A percentile compares a stretch with the other conserved stretches of the same genome.
Conservation (phyloP, 2,888 invertebrate genomes). For the Hedya salicella region DNA sequence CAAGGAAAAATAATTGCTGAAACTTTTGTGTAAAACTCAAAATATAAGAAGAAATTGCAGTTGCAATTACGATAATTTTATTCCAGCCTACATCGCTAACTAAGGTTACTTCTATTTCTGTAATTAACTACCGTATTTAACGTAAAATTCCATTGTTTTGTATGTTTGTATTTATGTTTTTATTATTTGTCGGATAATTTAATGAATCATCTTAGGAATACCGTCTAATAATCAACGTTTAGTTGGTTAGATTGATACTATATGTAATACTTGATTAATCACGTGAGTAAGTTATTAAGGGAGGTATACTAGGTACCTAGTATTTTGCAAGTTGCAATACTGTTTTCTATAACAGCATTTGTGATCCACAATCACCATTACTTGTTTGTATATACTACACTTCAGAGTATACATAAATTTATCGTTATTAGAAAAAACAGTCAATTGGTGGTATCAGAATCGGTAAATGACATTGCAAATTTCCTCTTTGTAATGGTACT, state of each 20-base stretch:
- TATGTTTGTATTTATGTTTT: constrained; percentile 41
- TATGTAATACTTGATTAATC: background rate
- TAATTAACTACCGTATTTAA: background rate
- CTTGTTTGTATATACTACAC: background rate
- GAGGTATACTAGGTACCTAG: background rate
- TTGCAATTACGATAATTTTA: background rate
- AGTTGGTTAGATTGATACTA: background rate
- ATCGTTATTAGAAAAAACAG: too few relatives aligned
- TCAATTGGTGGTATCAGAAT: too few relatives aligned
- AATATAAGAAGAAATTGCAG: constrained; percentile 5
- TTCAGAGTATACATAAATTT: too few relatives aligned
- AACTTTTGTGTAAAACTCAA: constrained; percentile 27
- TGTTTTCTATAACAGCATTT: background rate
- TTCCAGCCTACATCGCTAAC: background rate
- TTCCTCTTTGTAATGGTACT: background rate
- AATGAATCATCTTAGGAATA: constrained; percentile 10
- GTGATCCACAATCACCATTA: background rate
- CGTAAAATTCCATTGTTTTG: constrained; percentile 27
- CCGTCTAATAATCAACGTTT: constrained; percentile 1
- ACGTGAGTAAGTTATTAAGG: background rate
- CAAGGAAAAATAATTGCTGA: constrained; percentile 50
- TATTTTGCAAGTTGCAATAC: background rate
- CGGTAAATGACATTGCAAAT: background rate
- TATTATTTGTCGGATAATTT: constrained; percentile 4
- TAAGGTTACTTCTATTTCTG: constrained; percentile 11